Evolutionary conservation across 2,113 vertebrate species (phyloP), one percentile per base, ranked within the genome.

Genomic region (Gallinago paraguaiae): DNA sequence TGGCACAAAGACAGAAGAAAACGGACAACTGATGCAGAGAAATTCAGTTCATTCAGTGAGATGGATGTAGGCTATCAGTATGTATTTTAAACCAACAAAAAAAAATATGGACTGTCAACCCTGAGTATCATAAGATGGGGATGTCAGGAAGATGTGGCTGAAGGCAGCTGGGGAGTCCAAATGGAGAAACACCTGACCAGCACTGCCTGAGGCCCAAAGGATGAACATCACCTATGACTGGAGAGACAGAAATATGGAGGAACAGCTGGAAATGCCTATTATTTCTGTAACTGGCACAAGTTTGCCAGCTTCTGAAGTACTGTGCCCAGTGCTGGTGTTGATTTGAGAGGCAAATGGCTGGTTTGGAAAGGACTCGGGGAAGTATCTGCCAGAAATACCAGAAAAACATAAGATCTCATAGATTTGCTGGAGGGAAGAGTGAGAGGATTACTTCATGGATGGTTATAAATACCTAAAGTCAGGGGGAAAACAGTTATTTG

Each of bases 161-260:
- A 54, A n/a, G 61, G 50, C 35, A 39, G 48, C 19, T 16, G 35
- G 48, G 13, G 17, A 0, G 1, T 39, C 33, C 8, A 11, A 18
- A 9, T 0, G 22, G 67, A 51, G 43, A 41, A 45, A 28, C 0
- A 2, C 35, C 43, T 18, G 43, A 15, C 20, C 24, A 10, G 30
- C 7, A 17, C 25, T 7, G 4, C 1, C 0, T 3, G n/a, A 31
- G 11, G n/a, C n/a, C n/a, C 6, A 9, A 7, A 39, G 6, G 46
- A 20, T 37, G 53, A 28, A 30, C 28, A 17, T 5, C 3, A 1
- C 51, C 30, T 24, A 2, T 6, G 30, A 23, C 10, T 37, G 17
- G 59, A 48, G 53, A 24, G 31, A 25, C n/a, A 50, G 16, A 56
- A 75, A 48, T 28, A 18, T 4, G 7, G n/a, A 71, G 24, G 50